A percentile compares a stretch with the other conserved stretches of the same genome.
phyloP scores from a whole-genome alignment of 2,888 invertebrate genomes.

The Nowickia ferox region DNA sequence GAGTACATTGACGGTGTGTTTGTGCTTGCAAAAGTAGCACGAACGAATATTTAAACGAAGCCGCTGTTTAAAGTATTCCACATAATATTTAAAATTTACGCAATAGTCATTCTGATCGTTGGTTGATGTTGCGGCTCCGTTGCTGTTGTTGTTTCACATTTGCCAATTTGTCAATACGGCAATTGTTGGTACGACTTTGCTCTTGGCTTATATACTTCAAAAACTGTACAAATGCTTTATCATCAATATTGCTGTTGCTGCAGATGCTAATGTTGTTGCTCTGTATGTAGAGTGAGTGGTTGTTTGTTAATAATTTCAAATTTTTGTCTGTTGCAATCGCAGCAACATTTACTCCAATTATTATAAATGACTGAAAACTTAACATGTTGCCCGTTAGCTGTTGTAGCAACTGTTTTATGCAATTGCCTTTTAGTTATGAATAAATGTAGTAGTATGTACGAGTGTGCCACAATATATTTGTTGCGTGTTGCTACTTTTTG shows the following conservation, averaged over 20 bases:
- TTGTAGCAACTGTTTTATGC: conserved; percentile 57
- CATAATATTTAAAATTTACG: conserved; percentile 60
- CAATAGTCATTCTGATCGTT: conserved; percentile 43
- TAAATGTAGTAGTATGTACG: too few species aligned
- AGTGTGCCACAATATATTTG: conserved; percentile 33
- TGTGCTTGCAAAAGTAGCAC: conserved; percentile 35
- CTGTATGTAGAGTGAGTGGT: conserved; percentile 2
- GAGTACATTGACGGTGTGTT: neutral
- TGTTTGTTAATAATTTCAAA: conserved; percentile 38
- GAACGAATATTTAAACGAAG: conserved; percentile 1
- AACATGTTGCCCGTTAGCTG: conserved; percentile 62
- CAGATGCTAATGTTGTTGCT: conserved; percentile 14
- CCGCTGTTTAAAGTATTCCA: conserved; percentile 34
- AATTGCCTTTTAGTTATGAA: conserved; percentile 46
- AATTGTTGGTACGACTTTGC: conserved; percentile 68
- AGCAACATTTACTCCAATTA: conserved; percentile 66
- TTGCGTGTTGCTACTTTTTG: conserved; percentile 38
- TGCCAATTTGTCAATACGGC: conserved; percentile 68
- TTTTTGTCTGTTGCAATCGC: conserved; percentile 34
- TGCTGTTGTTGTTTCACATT: conserved; percentile 17
- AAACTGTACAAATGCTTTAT: conserved; percentile 64
- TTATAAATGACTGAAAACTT: conserved; percentile 63
- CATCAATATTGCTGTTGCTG: conserved; percentile 49
- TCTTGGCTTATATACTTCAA: conserved; percentile 63
- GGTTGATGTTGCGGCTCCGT: neutral